Conservation (phyloP, 2,888 invertebrate genomes). For the Volucella inflata region DNA sequence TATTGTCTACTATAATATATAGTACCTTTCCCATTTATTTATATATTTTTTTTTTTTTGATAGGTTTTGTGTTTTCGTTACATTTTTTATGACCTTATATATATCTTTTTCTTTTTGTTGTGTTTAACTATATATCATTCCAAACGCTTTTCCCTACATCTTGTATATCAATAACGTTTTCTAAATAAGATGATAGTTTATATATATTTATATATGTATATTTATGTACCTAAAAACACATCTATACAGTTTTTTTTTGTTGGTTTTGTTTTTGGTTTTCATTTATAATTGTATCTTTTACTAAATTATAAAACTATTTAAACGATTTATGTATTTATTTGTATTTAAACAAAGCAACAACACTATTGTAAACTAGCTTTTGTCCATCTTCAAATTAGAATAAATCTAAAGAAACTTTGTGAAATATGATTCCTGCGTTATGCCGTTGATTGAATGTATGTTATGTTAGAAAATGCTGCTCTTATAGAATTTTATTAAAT, state of each 20-base stretch:
- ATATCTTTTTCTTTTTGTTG: conserved; percentile 20
- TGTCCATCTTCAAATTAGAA: conserved; percentile 19
- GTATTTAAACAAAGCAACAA: conserved; percentile 43
- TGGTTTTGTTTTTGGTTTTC: conserved; percentile 8
- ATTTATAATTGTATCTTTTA: conserved; percentile 13
- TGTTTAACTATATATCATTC: conserved; percentile 52
- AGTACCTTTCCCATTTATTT: conserved; percentile 46
- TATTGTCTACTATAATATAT: conserved; percentile 76
- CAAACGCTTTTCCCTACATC: conserved; percentile 60
- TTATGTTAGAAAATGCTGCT: conserved; percentile 29
- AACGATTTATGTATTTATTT: conserved; percentile 3
- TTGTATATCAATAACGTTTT: conserved; percentile 62
- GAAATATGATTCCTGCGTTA: conserved; percentile 35
- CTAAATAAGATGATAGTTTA: conserved; percentile 64
- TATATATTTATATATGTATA: conserved; percentile 39
- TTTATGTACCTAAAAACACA: conserved; percentile 50
- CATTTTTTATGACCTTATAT: conserved; percentile 46
- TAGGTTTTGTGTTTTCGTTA: conserved; percentile 22
- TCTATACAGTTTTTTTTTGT: conserved; percentile 54
- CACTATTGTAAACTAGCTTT: conserved; percentile 34
- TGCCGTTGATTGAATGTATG: conserved; percentile 67
- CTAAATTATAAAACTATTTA: conserved; percentile 13
- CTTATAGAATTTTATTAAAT: conserved; percentile 12
- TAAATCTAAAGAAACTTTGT: conserved; percentile 26
- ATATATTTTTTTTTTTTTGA: conserved; percentile 14